Percentiles rank a stretch among this genome's conserved stretches.
These are phyloP conservation scores for Meriones psammophilus DNA, from an alignment of 2,797 vertebrate genomes.

Conservation along the genomic window DNA sequence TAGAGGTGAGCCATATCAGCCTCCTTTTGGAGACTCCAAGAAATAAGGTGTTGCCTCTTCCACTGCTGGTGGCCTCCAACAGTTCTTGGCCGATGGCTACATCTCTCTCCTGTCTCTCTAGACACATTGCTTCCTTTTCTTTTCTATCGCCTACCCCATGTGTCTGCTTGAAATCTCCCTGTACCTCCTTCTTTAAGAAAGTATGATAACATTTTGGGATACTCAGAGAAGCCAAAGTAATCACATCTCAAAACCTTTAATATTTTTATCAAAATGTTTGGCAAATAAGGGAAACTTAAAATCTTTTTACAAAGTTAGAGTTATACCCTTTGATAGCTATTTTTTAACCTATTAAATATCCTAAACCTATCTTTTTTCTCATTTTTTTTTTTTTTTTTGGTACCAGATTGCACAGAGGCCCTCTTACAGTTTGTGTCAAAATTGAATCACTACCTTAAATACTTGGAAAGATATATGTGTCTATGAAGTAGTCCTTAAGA, in stretches of 20 bases:
- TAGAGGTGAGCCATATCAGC: background rate
- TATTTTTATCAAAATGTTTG: background rate
- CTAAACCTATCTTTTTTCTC: background rate
- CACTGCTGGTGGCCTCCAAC: too few species aligned
- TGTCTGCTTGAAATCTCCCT: background rate
- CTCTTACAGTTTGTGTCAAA: constrained; percentile 35
- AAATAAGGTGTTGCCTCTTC: background rate
- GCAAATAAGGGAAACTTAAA: background rate
- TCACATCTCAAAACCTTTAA: constrained; percentile 1
- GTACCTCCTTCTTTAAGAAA: background rate
- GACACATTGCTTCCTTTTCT: background rate
- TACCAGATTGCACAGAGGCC: background rate
- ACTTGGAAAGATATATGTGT: constrained; percentile 31
- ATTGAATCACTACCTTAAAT: constrained; percentile 33
- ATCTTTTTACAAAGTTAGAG: background rate
- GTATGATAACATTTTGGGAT: too few species aligned
- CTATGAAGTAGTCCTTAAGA: constrained; percentile 53
- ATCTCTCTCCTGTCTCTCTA: rapidly evolving
- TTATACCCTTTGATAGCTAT: background rate
- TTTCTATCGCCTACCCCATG: background rate
- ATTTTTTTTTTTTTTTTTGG: background rate
- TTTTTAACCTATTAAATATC: background rate
- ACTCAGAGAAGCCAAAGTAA: background rate
- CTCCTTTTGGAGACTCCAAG: background rate
- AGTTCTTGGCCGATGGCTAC: background rate